These are phyloP conservation scores for Taxidea taxus DNA, from an alignment of 2,113 vertebrate genomes.

Conservation along the genomic window DNA sequence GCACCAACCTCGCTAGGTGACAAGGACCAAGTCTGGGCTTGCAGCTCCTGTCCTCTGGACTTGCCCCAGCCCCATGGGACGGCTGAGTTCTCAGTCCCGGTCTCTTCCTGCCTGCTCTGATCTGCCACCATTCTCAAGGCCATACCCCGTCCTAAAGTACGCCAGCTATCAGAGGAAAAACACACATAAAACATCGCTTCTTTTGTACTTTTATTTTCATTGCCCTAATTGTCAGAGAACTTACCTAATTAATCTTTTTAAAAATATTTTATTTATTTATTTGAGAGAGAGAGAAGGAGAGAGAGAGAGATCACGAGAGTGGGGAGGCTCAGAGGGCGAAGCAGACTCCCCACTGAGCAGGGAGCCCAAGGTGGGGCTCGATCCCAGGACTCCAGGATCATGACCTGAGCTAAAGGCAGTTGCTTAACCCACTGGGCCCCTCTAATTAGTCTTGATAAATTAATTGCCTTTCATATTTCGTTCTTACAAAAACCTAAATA, in stretches of 20 bases:
- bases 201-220: background rate
- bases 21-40: background rate
- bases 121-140: background rate
- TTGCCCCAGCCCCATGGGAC: background rate
- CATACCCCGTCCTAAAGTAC: background rate
- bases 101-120: background rate
- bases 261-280: too few species aligned
- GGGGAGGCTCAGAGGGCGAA: too few species aligned
- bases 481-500: constrained; percentile 21
- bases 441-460: background rate
- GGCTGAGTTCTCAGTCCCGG: background rate
- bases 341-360: too few species aligned
- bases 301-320: too few species aligned
- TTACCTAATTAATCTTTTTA: constrained; percentile 12
- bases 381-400: too few species aligned
- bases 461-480: constrained; percentile 19
- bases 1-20: background rate
- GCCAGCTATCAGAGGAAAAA: background rate
- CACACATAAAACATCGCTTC: background rate
- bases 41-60: background rate
- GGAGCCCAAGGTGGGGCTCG: too few species aligned
- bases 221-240: background rate
- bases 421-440: too few species aligned
- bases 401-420: too few species aligned
- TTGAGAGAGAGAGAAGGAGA: too few species aligned